Evolutionary conservation across 64 coral and sea anemone species (phyloP).

Genomic region (Dendrophyllia cribrosa): DNA sequence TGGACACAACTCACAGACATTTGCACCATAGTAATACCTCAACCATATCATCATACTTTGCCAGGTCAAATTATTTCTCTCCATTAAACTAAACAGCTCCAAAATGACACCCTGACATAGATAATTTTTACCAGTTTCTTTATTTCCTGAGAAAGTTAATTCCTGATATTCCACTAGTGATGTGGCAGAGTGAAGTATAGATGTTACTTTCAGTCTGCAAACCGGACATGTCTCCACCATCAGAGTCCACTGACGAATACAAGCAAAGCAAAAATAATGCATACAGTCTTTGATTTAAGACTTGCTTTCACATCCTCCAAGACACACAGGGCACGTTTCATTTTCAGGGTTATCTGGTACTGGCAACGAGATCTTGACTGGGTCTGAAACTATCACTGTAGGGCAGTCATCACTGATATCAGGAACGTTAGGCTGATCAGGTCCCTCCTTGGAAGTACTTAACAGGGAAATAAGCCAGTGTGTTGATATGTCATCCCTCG

Average conservation of each 20-base stretch:
- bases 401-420: slow-evolving; percentile 45
- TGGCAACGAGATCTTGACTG: slow-evolving; percentile 40
- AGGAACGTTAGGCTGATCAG: slow-evolving; percentile 37
- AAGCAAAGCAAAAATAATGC: slow-evolving; percentile 49
- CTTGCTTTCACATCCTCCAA: slow-evolving; percentile 57
- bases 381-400: no score
- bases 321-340: slow-evolving; percentile 50
- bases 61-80: slow-evolving; percentile 29
- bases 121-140: slow-evolving; percentile 46
- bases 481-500: slow-evolving; percentile 43
- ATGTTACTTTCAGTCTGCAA: slow-evolving; percentile 37
- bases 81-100: slow-evolving; percentile 27
- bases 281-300: slow-evolving; percentile 50
- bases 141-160: slow-evolving; percentile 39
- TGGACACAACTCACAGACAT: slow-evolving; percentile 9
- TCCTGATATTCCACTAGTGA: slow-evolving; percentile 43
- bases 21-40: slow-evolving; percentile 18
- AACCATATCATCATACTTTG: slow-evolving; percentile 29
- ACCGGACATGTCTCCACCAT: slow-evolving; percentile 53
- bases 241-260: slow-evolving; percentile 50
- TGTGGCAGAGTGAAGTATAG: slow-evolving; percentile 60
- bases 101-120: slow-evolving; percentile 46
- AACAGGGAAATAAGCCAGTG: slow-evolving; percentile 36
- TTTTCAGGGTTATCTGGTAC: slow-evolving; percentile 28
- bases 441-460: slow-evolving; percentile 11